phyloP scores from a whole-genome alignment of 2,888 invertebrate genomes.

The Chloroclystis v-ata region DNA sequence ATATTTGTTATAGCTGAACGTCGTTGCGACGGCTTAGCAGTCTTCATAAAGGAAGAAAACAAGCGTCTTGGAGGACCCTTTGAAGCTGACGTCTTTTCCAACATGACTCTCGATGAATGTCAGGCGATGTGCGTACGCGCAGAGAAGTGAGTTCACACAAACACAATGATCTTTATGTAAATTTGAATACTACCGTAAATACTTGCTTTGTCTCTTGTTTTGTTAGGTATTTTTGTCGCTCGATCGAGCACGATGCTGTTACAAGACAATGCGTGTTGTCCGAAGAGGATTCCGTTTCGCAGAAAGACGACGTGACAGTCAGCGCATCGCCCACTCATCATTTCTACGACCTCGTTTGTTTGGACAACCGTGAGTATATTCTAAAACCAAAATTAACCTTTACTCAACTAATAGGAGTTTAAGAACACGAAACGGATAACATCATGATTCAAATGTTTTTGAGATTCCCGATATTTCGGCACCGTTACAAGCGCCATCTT shows the following conservation, averaged over 20 bases:
- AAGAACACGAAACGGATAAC: too few relatives aligned
- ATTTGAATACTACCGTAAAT: background rate
- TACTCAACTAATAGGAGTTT: slow-evolving; percentile 18
- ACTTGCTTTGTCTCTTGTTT: background rate
- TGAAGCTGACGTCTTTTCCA: slow-evolving; percentile 91
- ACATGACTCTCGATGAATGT: slow-evolving; percentile 91
- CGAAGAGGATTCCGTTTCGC: slow-evolving; percentile 93
- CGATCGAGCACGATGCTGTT: slow-evolving; percentile 92
- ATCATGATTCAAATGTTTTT: too few relatives aligned
- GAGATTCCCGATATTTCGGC: too few relatives aligned
- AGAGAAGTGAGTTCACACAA: slow-evolving; percentile 81
- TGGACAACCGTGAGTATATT: slow-evolving; percentile 89
- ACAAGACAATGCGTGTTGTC: slow-evolving; percentile 92
- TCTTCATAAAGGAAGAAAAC: slow-evolving; percentile 93
- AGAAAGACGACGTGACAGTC: slow-evolving; percentile 91
- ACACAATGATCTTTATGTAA: background rate
- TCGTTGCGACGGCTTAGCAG: slow-evolving; percentile 90
- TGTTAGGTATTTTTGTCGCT: slow-evolving; percentile 88
- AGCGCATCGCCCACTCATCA: slow-evolving; percentile 91
- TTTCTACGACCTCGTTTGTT: slow-evolving; percentile 92
- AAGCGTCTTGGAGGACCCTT: slow-evolving; percentile 92
- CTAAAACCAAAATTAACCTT: slow-evolving; percentile 12
- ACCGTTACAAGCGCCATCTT: too few relatives aligned
- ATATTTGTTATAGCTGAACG: slow-evolving; percentile 85
- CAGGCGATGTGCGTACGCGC: slow-evolving; percentile 91